A percentile compares a stretch with the other conserved stretches of the same genome.
phyloP scores from a whole-genome alignment of 2,113 vertebrate genomes.

The Chloebia gouldiae region DNA sequence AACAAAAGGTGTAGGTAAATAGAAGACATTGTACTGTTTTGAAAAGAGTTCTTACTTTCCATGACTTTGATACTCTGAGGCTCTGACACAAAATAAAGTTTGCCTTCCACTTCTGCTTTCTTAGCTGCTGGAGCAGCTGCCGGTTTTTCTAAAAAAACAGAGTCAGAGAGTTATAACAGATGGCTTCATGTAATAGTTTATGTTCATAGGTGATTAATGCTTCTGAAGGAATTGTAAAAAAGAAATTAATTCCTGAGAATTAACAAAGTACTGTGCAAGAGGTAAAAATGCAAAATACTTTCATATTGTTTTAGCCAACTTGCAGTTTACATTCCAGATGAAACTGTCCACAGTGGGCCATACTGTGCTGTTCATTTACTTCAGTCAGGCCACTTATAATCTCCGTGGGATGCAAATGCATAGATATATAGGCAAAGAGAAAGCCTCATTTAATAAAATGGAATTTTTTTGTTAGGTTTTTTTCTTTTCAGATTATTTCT shows the following conservation, averaged over 20 bases:
- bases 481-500: background rate
- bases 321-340: background rate
- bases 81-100: conserved; percentile 93
- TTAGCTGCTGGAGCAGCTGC: conserved; percentile 70
- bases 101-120: conserved; percentile 82
- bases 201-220: background rate
- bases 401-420: background rate
- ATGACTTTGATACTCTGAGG: conserved; percentile 81
- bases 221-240: background rate
- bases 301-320: background rate
- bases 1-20: background rate
- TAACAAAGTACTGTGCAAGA: background rate
- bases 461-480: background rate
- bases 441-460: background rate
- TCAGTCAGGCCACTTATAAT: background rate
- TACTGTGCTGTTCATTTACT: background rate
- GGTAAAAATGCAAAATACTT: background rate
- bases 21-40: background rate
- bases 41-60: conserved; percentile 85
- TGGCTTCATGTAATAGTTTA: background rate
- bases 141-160: conserved; percentile 80
- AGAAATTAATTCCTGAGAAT: background rate
- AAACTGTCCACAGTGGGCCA: background rate
- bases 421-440: background rate
- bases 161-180: background rate